phyloP scores from a whole-genome alignment of 1,140 invertebrate genomes.

The Maniola jurtina region DNA sequence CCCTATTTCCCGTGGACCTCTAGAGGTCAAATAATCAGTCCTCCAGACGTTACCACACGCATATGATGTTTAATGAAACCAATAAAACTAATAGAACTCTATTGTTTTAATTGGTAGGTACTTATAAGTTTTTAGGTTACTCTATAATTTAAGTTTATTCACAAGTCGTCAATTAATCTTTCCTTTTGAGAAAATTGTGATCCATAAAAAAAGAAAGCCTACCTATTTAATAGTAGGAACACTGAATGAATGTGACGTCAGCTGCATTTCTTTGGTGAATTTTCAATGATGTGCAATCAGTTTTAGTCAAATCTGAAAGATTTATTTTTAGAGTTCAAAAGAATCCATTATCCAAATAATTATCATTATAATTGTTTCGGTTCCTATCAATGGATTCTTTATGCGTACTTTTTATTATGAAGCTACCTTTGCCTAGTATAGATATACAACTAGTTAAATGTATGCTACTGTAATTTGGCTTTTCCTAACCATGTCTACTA shows the following conservation, averaged over 20 bases:
- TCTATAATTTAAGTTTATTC: neutral
- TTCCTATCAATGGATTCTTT: neutral
- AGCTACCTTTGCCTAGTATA: no score
- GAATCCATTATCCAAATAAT: neutral
- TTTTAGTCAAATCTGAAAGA: neutral
- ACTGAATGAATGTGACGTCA: no score
- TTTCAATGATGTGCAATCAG: neutral
- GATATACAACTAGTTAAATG: no score
- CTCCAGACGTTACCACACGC: conserved; percentile 47
- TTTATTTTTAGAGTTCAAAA: neutral
- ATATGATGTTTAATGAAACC: conserved; percentile 52
- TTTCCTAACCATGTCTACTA: neutral
- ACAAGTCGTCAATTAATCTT: neutral
- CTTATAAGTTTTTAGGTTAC: conserved; percentile 29
- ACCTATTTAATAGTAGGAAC: no score
- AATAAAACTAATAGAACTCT: conserved; percentile 67
- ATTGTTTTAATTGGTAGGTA: conserved; percentile 50
- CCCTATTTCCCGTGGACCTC: conserved; percentile 61
- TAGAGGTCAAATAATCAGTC: conserved; percentile 66
- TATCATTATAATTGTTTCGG: no score
- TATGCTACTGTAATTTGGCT: no score
- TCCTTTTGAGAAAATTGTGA: no score
- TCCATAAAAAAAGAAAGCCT: no score
- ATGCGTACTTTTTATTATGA: neutral
- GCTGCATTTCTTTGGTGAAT: neutral